Base-by-base conservation (phyloP, 2,797 vertebrate species). In the Parotocinclus haroldoi region DNA sequence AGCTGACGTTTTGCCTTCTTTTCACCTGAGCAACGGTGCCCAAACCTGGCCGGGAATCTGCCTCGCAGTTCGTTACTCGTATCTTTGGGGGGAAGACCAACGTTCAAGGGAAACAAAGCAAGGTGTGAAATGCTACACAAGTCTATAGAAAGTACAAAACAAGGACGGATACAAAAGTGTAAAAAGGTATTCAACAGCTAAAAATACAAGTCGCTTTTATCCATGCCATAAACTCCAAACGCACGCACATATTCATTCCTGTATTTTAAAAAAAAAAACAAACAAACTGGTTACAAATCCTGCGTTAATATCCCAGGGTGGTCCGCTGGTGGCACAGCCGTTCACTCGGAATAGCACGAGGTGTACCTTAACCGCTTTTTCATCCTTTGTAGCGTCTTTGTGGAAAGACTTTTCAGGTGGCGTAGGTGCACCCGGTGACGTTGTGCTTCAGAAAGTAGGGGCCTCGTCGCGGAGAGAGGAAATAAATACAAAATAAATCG, bases 171-270 rank as follows among this genome's bases (percentile, higher is more conserved):
- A 77, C 81, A 84, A 84, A 76, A 70, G 78, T 68, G 39, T 72
- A 76, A 75, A 78, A 71, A 80, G 78, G 78, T 72, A 80, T 75
- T 89, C 81, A 81, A 81, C 78, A 56, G 78, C 84, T 81, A 89
- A 87, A 85, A 74, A 76, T 62, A 77, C 56, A 51, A 39, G 11
- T 19, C 50, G 38, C 52, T 66, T 66, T 56, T 27, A 27, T 64
- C 56, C 90, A 89, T 89, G 89, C 87, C 84, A 68, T 85, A 81
- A 83, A 86, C 84, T 81, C 60, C 71, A 66, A 62, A 72, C 69
- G n/a, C n/a, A 76, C 39, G 52, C 65, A 71, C 71, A 79, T 80
- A 71, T 78, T 85, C 76, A 79, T 73, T 77, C 83, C 72, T 9
- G 10, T 9, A 1, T 42, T 1, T 4, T 1, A 42, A 42, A 42